phyloP scores from a whole-genome alignment of 2,113 vertebrate species.

The Neolamprologus toae region DNA sequence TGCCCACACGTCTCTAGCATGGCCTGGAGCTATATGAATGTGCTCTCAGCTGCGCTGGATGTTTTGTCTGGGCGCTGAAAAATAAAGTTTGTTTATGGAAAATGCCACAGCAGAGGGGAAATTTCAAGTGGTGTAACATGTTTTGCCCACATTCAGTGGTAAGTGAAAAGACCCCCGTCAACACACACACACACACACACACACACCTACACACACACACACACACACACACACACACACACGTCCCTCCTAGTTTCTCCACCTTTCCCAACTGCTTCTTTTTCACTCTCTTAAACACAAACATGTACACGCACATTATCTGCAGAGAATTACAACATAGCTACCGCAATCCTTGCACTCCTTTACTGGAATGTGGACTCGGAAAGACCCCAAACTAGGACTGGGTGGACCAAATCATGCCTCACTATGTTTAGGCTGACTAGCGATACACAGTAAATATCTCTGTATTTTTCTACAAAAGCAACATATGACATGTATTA shows the following conservation, averaged over 20 bases:
- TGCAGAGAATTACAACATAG: conserved; percentile 35
- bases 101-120: conserved; percentile 33
- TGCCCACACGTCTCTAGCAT: background rate
- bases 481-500: background rate
- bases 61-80: conserved; percentile 53
- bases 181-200: background rate
- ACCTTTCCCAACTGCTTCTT: background rate
- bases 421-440: background rate
- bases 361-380: conserved; percentile 42
- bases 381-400: conserved; percentile 29
- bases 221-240: background rate
- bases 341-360: conserved; percentile 23
- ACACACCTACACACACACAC: background rate
- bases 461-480: background rate
- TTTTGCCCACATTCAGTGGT: conserved; percentile 38
- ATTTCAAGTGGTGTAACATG: conserved; percentile 49
- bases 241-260: background rate
- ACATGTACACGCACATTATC: background rate
- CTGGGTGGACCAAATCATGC: background rate
- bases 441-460: background rate
- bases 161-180: conserved; percentile 31
- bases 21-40: background rate
- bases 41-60: conserved; percentile 9
- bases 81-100: conserved; percentile 63
- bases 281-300: background rate